Evolutionary conservation across 2,797 vertebrate species (phyloP).

Genomic region (Lacerta bilineata): DNA sequence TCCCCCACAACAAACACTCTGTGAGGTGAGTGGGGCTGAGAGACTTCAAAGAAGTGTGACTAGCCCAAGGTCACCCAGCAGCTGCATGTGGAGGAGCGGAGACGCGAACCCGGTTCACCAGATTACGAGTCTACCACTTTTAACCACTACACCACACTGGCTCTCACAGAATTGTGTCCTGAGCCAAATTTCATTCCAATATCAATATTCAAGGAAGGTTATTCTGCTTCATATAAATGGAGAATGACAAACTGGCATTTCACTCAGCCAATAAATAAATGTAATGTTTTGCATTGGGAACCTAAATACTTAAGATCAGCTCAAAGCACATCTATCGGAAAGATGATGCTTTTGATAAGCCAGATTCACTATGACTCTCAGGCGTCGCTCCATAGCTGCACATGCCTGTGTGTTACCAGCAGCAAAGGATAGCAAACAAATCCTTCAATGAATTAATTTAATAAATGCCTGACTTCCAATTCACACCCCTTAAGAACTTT

Average conservation of each 20-base stretch:
- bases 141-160: no score
- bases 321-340: neutral
- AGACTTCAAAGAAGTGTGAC: no score
- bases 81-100: no score
- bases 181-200: neutral
- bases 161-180: neutral
- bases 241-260: neutral
- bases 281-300: neutral
- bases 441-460: neutral
- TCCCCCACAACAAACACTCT: no score
- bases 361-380: neutral
- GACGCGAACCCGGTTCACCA: no score
- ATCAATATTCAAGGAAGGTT: neutral
- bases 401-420: slow-evolving; percentile 2
- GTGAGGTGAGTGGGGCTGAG: no score
- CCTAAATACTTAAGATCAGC: slow-evolving; percentile 14
- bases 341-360: neutral
- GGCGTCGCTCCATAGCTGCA: neutral
- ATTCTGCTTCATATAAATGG: neutral
- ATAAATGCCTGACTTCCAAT: slow-evolving; percentile 12
- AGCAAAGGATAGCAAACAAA: slow-evolving; percentile 10
- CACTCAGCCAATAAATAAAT: neutral
- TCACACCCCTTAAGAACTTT: slow-evolving; percentile 17
- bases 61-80: no score
- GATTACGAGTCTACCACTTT: no score